Conservation (phyloP, 2,888 invertebrate species). For the Thymelicus acteon region DNA sequence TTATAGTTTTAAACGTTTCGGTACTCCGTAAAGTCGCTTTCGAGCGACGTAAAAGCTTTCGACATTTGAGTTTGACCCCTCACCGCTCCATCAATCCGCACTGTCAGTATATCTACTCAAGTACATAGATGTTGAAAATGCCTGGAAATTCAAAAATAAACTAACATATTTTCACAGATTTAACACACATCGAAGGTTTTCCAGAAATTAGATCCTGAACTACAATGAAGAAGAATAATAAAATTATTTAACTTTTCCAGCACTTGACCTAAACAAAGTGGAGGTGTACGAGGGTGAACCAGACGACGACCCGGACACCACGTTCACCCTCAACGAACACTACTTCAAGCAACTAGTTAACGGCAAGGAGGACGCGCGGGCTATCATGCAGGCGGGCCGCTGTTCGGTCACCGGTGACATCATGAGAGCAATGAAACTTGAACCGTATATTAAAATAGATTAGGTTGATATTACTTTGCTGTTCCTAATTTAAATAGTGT, state of each 20-base stretch:
- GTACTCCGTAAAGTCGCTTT: no score
- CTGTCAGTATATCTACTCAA: no score
- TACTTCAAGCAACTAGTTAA: slow-evolving; percentile 73
- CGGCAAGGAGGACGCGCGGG: slow-evolving; percentile 70
- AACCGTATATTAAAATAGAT: slow-evolving; percentile 73
- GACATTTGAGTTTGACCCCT: no score
- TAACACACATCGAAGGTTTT: no score
- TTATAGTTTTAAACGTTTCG: no score
- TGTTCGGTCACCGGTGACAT: slow-evolving; percentile 82
- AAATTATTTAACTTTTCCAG: slow-evolving; percentile 54
- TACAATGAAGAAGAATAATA: no score
- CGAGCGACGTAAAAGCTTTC: no score
- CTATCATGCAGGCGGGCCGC: slow-evolving; percentile 76
- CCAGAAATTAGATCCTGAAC: no score
- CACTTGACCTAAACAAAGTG: slow-evolving; percentile 74
- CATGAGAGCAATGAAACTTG: slow-evolving; percentile 81
- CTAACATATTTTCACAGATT: no score
- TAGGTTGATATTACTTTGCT: slow-evolving; percentile 41
- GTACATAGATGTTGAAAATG: no score
- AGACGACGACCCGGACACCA: slow-evolving; percentile 74
- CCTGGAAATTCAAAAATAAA: no score
- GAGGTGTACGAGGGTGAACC: slow-evolving; percentile 77
- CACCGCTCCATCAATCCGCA: no score
- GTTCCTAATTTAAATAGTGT: neutral
- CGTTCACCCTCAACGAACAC: slow-evolving; percentile 75